phyloP scores from a whole-genome alignment of 2,888 invertebrate species.

The Philereme vetulata region DNA sequence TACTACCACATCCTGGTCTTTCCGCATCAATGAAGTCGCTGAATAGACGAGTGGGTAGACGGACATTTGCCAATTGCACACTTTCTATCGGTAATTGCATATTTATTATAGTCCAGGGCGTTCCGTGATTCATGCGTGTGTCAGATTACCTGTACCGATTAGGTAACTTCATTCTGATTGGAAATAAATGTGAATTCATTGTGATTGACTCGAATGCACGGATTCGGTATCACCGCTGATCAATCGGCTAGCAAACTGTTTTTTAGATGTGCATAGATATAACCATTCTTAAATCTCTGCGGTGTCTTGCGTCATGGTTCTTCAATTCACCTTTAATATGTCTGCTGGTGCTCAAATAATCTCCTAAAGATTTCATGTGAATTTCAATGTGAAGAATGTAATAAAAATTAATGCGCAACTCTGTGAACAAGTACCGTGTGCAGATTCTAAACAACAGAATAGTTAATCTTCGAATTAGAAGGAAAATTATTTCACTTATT shows the following conservation, averaged over 20 bases:
- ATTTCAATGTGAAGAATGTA: too few species aligned
- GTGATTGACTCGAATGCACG: constrained; percentile 23
- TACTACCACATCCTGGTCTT: constrained; percentile 64
- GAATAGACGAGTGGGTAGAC: constrained; percentile 66
- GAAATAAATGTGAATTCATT: constrained; percentile 35
- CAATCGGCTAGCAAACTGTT: constrained; percentile 12
- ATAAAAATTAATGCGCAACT: constrained; percentile 26
- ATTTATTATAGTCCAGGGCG: constrained; percentile 48
- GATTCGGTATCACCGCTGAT: constrained; percentile 23
- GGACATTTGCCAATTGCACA: constrained; percentile 69
- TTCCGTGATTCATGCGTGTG: constrained; percentile 51
- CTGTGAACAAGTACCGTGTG: constrained; percentile 29
- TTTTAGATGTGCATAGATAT: constrained; percentile 17
- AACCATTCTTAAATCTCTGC: constrained; percentile 19
- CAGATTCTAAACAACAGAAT: constrained; percentile 33
- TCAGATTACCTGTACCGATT: constrained; percentile 31
- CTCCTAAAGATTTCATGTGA: constrained; percentile 8
- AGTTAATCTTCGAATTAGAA: constrained; percentile 28
- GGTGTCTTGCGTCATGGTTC: constrained; percentile 27
- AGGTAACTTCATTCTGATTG: constrained; percentile 27
- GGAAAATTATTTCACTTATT: constrained; percentile 29
- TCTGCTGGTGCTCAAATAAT: constrained; percentile 20
- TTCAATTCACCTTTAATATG: constrained; percentile 27
- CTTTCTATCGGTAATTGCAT: constrained; percentile 73
- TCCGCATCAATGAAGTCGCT: constrained; percentile 60